Evolutionary conservation across 2,113 vertebrate species (phyloP).

Genomic region (Sialia sialis): DNA sequence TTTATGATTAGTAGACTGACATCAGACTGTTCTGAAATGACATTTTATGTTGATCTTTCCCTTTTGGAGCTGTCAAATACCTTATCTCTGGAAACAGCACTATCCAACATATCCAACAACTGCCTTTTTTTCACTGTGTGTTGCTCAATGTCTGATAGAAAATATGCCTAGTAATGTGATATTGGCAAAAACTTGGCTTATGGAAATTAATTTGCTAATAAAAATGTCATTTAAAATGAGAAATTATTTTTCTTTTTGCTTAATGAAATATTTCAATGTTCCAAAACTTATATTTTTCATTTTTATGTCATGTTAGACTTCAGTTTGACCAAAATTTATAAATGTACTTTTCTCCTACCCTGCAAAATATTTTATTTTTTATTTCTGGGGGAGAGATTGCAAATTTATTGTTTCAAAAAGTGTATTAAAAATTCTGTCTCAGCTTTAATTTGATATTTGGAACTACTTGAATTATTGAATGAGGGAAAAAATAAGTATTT

Average conservation of each 20-base stretch:
- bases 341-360: neutral
- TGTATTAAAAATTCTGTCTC: neutral
- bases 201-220: neutral
- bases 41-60: neutral
- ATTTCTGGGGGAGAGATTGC: accelerated
- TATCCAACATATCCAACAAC: neutral
- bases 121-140: neutral
- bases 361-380: neutral
- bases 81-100: neutral
- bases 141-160: neutral
- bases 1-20: neutral
- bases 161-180: neutral
- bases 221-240: neutral
- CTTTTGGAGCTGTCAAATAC: neutral
- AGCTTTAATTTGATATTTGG: neutral
- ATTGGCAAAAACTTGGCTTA: neutral
- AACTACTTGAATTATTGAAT: neutral
- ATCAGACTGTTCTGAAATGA: neutral
- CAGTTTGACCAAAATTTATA: neutral
- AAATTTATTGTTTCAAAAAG: neutral
- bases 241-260: neutral
- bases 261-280: neutral
- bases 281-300: neutral
- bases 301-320: neutral
- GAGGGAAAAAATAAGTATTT: neutral